phyloP scores from a whole-genome alignment of 2,888 invertebrate genomes.

The Cancer borealis region DNA sequence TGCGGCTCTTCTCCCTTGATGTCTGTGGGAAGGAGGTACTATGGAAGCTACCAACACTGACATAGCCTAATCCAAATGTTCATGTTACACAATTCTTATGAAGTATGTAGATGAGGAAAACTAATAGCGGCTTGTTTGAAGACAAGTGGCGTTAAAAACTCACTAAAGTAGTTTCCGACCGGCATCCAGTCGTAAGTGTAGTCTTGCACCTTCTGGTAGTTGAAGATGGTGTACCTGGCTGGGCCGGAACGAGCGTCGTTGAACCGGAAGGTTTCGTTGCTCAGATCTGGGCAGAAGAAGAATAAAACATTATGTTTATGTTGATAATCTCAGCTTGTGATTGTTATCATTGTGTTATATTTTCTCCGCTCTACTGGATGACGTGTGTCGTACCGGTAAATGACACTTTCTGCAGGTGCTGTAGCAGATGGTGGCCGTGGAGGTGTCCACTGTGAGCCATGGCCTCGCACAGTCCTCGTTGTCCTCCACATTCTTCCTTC shows the following conservation, averaged over 20 bases:
- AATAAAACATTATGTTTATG: background rate
- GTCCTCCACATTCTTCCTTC: constrained; percentile 78
- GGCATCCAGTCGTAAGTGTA: constrained; percentile 80
- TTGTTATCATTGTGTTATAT: background rate
- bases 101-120: background rate
- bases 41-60: background rate
- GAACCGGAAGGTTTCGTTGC: constrained; percentile 81
- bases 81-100: background rate
- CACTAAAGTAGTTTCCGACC: constrained; percentile 81
- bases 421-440: constrained; percentile 79
- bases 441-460: constrained; percentile 81
- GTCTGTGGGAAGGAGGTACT: constrained; percentile 35
- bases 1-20: constrained; percentile 44
- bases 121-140: background rate
- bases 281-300: constrained; percentile 80
- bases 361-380: background rate
- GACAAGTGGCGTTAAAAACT: constrained; percentile 79
- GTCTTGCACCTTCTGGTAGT: constrained; percentile 80
- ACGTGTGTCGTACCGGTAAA: constrained; percentile 81
- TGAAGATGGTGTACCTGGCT: constrained; percentile 82
- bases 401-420: constrained; percentile 81
- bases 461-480: constrained; percentile 80
- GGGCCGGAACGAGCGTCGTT: constrained; percentile 82
- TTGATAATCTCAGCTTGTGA: background rate
- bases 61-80: background rate